These are phyloP conservation scores for Crocallis elinguaria DNA, from an alignment of 2,888 invertebrate genomes.

Conservation along the genomic window DNA sequence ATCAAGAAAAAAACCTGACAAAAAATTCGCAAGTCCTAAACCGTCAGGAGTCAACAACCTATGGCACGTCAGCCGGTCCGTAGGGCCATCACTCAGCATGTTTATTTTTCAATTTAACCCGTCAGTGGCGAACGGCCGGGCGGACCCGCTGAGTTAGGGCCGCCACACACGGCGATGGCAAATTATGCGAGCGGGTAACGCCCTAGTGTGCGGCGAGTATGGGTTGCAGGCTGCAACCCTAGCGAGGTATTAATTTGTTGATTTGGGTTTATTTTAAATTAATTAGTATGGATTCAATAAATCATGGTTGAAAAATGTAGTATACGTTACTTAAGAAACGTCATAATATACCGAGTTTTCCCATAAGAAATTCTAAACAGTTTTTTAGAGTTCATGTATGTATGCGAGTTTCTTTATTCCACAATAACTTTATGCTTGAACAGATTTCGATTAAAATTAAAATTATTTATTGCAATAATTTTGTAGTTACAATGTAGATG, in stretches of 20 bases:
- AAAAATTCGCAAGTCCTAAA: slow-evolving; percentile 30
- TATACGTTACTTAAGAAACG: not conserved
- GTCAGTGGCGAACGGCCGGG: slow-evolving; percentile 62
- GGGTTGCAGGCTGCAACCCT: slow-evolving; percentile 41
- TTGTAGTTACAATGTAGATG: too few species aligned
- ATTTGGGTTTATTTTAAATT: slow-evolving; percentile 10
- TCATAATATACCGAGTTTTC: not conserved
- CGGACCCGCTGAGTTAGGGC: slow-evolving; percentile 73
- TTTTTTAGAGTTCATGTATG: too few species aligned
- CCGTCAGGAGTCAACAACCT: slow-evolving; percentile 65
- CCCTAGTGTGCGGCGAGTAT: slow-evolving; percentile 30
- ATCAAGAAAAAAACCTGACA: slow-evolving; percentile 1
- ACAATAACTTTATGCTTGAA: too few species aligned
- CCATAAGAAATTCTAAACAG: too few species aligned
- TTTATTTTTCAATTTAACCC: slow-evolving; percentile 83
- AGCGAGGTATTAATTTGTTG: slow-evolving; percentile 23
- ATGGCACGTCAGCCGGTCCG: slow-evolving; percentile 51
- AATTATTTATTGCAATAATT: too few species aligned
- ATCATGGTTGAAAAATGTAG: not conserved
- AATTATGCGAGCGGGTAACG: slow-evolving; percentile 59
- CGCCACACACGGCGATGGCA: slow-evolving; percentile 81
- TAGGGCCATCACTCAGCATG: slow-evolving; percentile 74
- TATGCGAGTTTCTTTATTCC: too few species aligned
- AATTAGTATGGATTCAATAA: not conserved
- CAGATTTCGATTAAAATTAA: too few species aligned